Conservation (phyloP, 2,888 invertebrate genomes). For the Xylophagus ater region DNA sequence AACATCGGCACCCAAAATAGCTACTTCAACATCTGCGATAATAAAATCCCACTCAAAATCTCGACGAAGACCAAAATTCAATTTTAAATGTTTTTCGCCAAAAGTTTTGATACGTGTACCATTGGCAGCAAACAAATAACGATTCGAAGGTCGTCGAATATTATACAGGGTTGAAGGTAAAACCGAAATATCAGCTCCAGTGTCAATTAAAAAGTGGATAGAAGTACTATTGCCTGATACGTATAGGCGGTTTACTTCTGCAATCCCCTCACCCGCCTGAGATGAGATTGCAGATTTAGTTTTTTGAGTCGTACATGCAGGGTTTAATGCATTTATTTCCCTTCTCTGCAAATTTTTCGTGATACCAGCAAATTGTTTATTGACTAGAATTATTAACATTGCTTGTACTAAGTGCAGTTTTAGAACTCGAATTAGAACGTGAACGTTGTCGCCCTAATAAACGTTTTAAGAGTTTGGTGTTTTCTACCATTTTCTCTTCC, state of each 20-base stretch:
- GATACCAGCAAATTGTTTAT: slow-evolving; percentile 18
- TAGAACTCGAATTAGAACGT: too few species aligned
- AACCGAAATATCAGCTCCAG: slow-evolving; percentile 17
- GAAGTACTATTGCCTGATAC: slow-evolving; percentile 8
- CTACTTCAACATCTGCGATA: too few species aligned
- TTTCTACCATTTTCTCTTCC: too few species aligned
- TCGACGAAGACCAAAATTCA: too few species aligned
- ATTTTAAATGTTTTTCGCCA: too few species aligned
- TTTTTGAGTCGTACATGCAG: slow-evolving; percentile 11
- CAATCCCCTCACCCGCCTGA: slow-evolving; percentile 2
- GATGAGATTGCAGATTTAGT: slow-evolving; percentile 8
- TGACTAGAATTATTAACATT: too few species aligned
- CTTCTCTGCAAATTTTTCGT: slow-evolving; percentile 10
- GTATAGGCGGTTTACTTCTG: slow-evolving; percentile 6
- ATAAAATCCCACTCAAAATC: too few species aligned
- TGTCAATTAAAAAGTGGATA: slow-evolving; percentile 15
- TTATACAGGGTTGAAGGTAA: slow-evolving; percentile 9
- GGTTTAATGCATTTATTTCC: slow-evolving; percentile 14
- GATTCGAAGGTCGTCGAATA: background rate
- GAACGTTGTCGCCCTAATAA: too few species aligned
- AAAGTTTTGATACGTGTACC: too few species aligned
- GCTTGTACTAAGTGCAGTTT: too few species aligned
- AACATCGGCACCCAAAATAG: too few species aligned
- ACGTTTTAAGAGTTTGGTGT: too few species aligned
- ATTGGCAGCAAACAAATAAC: slow-evolving; percentile 16